Evolutionary conservation across 2,113 vertebrate genomes (phyloP), one percentile per base, ranked within the genome.

Genomic region (Prunella himalayana): DNA sequence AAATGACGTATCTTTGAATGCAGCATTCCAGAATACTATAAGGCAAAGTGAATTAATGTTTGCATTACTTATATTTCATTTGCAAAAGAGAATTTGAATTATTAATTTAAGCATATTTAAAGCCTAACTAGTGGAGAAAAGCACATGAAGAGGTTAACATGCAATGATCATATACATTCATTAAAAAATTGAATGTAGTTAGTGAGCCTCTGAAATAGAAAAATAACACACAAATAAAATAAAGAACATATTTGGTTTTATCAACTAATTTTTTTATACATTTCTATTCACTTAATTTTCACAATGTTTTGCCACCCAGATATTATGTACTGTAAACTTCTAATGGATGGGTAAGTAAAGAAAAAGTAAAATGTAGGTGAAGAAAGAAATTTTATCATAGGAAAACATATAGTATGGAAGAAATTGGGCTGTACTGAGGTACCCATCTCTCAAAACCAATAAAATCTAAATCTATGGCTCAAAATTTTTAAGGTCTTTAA

Each of bases 1-100:
- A 97, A 97, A 95, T 91, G 44, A 94, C 49, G 24, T 80, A 54
- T 88, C 79, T 92, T 90, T 85, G 69, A 94, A 83, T 90, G 73
- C 51, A 70, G 51, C 82, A 72, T 84, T 91, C 75, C 69, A 94
- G 63, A 91, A 90, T 63, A 64, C 65, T 84, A 2, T 73, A 90
- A 96, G 68, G 81, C 33, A 96, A 93, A 93, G 22, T 33, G 88
- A 92, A 50, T 71, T 79, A 92, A 64, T 92, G 61, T 94, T 96
- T 92, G 61, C 50, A 71, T 86, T 77, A 63, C 50, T 82, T 92
- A 44, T 31, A 84, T 92, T 96, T 93, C 42, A 33, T 92, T 95
- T 65, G 33, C 21, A 83, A 83, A 77, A 79, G 61, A 53, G 21
- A 83, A 64, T 47, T 70, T 33, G 37, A 72, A 66, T 65, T 59